Evolutionary conservation across 1,140 invertebrate genomes (phyloP).

Genomic region (Atopsyche davidsoni): DNA sequence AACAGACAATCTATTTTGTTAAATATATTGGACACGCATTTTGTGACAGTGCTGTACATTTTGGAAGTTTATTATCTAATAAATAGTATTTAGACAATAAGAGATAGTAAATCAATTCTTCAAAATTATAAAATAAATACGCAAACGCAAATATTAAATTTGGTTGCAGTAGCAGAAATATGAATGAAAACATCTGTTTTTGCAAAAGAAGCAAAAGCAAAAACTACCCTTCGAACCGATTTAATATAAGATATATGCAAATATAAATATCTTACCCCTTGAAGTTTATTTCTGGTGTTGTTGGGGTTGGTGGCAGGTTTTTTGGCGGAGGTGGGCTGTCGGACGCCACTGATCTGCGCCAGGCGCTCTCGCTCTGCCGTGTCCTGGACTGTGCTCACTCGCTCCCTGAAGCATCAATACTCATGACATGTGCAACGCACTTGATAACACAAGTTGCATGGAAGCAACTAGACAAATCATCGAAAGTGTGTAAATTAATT

Average conservation of each 20-base stretch:
- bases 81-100: too few species aligned
- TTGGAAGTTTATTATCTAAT: too few species aligned
- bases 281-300: conserved; percentile 47
- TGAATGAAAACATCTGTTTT: conserved; percentile 27
- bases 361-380: conserved; percentile 56
- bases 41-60: too few species aligned
- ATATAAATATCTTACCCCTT: conserved; percentile 40
- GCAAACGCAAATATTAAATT: too few species aligned
- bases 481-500: background rate
- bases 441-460: too few species aligned
- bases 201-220: conserved; percentile 18
- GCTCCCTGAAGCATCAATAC: conserved; percentile 36
- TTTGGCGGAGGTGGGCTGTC: conserved; percentile 27
- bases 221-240: too few species aligned
- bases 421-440: conserved; percentile 4
- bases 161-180: too few species aligned
- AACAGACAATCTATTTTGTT: too few species aligned
- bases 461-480: background rate
- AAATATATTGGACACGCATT: too few species aligned
- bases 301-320: conserved; percentile 46
- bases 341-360: conserved; percentile 39
- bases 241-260: conserved; percentile 13
- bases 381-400: conserved; percentile 73
- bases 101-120: too few species aligned
- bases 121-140: too few species aligned